Base-by-base conservation (phyloP, 2,113 vertebrate genomes). In the Ctenodactylus gundi region DNA sequence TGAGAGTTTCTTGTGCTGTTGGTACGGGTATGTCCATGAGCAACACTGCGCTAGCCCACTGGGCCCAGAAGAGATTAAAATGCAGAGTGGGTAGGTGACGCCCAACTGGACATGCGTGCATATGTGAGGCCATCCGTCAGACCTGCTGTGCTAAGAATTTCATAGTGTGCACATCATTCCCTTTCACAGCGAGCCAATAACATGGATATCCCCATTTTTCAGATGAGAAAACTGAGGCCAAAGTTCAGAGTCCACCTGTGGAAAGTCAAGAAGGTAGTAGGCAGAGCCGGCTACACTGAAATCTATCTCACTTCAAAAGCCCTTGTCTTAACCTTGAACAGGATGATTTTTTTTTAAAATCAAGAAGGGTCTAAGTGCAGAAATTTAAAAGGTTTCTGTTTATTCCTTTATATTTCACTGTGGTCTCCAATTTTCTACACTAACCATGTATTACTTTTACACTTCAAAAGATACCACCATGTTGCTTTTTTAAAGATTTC, bases 31-130 rank as follows among this genome's bases (percentile, higher is more conserved):
- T 41, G 49, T 64, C 11, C 9, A 44, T 25, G 29, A 73, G 81
- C 27, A 80, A 7, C 31, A 11, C 23, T 46, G 36, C 25, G 34
- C 31, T 6, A 14, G 64, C 27, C 17, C 57, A 34, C 49, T n/a
- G 53, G 29, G 12, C 46, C 60, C n/a, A 65, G 62, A n/a, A 11
- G n/a, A 85, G 58, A 18, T 21, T 0, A 0, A 41, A 73, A 41
- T 49, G n/a, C 6, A 14, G 23, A 6, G 17, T 25, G 27, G 36
- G 18, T 78, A 81, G 62, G 18, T 36, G 25, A 44, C 14, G 29
- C 2, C 6, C 3, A 0, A 2, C 20, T 64, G 36, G 34, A 55
- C 12, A 29, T 0, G 1, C 13, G 13, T 1, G 18, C 53, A 1
- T 1, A 25, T 1, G 7, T 9, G 36, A 82, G 51, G 15, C 39